Conservation (phyloP, 2,888 invertebrate species). For the Diadegma fenestrale region DNA sequence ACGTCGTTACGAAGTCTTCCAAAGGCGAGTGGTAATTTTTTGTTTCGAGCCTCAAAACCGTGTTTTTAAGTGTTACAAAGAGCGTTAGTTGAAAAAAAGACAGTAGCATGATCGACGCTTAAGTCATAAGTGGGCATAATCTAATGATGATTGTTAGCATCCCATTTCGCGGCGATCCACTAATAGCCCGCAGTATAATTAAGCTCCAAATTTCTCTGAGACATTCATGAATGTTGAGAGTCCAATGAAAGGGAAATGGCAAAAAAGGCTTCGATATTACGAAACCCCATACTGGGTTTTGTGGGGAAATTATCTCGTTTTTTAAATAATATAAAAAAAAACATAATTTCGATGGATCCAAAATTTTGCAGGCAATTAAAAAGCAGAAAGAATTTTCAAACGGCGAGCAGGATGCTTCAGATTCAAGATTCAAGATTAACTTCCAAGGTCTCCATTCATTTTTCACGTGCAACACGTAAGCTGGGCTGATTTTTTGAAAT, state of each 20-base stretch:
- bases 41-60: neutral
- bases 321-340: no score
- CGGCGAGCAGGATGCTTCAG: neutral
- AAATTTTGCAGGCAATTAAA: neutral
- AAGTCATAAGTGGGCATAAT: constrained; percentile 7
- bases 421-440: no score
- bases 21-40: neutral
- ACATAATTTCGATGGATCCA: neutral
- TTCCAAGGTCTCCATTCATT: no score
- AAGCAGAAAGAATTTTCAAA: neutral
- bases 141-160: neutral
- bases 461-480: no score
- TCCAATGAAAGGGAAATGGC: neutral
- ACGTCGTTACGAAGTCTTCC: neutral
- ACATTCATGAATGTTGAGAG: neutral
- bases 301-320: no score
- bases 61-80: neutral
- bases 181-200: neutral
- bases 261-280: neutral
- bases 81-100: neutral
- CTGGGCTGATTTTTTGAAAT: neutral
- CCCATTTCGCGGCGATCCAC: neutral
- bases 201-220: neutral
- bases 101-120: neutral
- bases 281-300: neutral